Evolutionary conservation across 2,113 vertebrate species (phyloP).

Genomic region (Bettongia penicillata): DNA sequence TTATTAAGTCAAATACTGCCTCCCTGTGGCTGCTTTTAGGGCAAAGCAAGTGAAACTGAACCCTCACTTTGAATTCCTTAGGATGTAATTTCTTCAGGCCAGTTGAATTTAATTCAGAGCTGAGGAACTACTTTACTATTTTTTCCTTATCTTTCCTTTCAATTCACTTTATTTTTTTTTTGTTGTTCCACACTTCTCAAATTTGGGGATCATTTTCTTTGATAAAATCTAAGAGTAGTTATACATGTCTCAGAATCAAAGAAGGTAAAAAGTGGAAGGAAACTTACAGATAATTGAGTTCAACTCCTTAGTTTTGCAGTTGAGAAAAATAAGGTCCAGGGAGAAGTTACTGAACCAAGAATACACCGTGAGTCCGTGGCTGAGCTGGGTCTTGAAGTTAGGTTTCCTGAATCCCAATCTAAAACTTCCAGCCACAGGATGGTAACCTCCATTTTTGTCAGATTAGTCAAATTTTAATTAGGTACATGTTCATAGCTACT

Average conservation of each 20-base stretch:
- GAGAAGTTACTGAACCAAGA: not conserved
- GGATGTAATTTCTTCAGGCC: not conserved
- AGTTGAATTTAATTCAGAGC: not conserved
- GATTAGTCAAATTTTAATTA: not conserved
- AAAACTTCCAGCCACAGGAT: not conserved
- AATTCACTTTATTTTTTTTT: not conserved
- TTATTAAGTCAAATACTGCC: not conserved
- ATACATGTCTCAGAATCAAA: not conserved
- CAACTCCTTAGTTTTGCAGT: not conserved
- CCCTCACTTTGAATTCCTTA: not conserved
- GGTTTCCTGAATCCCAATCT: not conserved
- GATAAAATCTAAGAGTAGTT: not conserved
- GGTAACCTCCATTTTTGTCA: not conserved
- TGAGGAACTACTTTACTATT: not conserved
- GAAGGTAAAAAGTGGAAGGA: not conserved
- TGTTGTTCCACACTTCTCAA: not conserved
- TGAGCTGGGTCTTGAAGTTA: not conserved
- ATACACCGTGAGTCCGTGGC: not conserved
- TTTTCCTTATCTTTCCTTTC: not conserved
- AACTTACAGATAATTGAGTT: not conserved
- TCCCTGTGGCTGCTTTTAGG: not conserved
- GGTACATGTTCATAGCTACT: constrained; percentile 27
- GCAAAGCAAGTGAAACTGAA: not conserved
- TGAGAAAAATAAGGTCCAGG: not conserved
- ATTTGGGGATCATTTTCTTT: not conserved